A percentile compares a stretch with the other conserved stretches of the same genome.
phyloP scores from a whole-genome alignment of 2,888 invertebrate species.

The Caenorhabditis afra region DNA sequence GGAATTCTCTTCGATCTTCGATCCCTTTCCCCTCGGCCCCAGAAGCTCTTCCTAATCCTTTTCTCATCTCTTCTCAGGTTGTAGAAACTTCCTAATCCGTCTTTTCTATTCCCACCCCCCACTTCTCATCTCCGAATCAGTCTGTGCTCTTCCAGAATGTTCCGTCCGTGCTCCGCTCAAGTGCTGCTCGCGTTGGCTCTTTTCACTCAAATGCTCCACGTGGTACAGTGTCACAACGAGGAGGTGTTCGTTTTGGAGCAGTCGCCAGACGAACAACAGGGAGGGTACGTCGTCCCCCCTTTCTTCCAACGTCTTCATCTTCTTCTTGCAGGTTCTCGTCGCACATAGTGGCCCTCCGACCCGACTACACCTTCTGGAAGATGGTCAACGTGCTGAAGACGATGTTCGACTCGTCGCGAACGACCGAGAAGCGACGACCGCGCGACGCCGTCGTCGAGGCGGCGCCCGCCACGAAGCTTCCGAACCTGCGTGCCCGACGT shows the following conservation, averaged over 20 bases:
- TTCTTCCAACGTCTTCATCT: background rate
- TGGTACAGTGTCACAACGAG: slow-evolving; percentile 23
- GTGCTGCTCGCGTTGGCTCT: slow-evolving; percentile 6
- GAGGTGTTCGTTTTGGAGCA: slow-evolving; percentile 40
- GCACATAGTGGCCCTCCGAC: slow-evolving; percentile 61
- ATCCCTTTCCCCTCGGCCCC: background rate
- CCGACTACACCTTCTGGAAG: slow-evolving; percentile 64
- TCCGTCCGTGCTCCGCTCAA: too few species aligned
- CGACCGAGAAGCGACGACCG: slow-evolving; percentile 45
- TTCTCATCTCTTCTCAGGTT: background rate
- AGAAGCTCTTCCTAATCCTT: background rate
- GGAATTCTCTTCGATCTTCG: too few species aligned
- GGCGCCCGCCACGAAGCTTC: slow-evolving; percentile 13
- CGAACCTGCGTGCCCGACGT: slow-evolving; percentile 47
- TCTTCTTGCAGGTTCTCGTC: slow-evolving; percentile 58
- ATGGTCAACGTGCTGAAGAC: slow-evolving; percentile 62
- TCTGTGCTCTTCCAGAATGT: too few species aligned
- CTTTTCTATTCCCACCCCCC: background rate
- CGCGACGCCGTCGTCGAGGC: slow-evolving; percentile 32
- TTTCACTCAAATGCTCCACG: background rate
- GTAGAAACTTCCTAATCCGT: background rate
- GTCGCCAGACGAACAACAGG: slow-evolving; percentile 38
- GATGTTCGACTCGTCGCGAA: slow-evolving; percentile 61
- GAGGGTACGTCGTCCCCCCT: slow-evolving; percentile 26
- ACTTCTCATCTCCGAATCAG: background rate